Evolutionary conservation across 2,797 vertebrate genomes (phyloP).

Genomic region (Parauchenoglanis ngamensis): DNA sequence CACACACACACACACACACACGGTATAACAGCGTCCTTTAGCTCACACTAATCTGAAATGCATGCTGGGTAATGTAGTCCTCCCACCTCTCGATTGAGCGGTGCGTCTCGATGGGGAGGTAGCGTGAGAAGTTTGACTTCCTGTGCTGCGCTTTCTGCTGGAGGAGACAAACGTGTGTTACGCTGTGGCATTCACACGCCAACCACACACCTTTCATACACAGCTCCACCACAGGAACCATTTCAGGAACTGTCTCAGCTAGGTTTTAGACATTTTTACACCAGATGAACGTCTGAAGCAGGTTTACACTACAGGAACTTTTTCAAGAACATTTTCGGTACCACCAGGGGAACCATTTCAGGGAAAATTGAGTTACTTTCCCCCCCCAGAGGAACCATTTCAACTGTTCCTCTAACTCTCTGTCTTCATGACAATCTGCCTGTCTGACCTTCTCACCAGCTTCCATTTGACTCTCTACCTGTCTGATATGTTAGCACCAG

Average conservation of each 20-base stretch:
- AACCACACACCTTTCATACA: not conserved
- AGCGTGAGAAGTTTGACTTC: slow-evolving; percentile 80
- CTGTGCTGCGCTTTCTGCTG: slow-evolving; percentile 81
- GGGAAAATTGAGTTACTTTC: not conserved
- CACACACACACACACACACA: slow-evolving; percentile 1
- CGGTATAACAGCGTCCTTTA: not conserved
- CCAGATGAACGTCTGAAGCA: not conserved
- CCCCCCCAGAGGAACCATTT: too few species aligned
- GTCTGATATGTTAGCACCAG: too few species aligned
- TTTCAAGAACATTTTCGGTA: not conserved
- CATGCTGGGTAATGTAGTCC: slow-evolving; percentile 13
- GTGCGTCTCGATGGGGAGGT: slow-evolving; percentile 79
- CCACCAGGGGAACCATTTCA: not conserved
- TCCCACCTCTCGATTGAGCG: slow-evolving; percentile 78
- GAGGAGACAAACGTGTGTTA: not conserved
- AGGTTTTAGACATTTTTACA: not conserved
- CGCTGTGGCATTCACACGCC: not conserved
- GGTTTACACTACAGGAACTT: not conserved
- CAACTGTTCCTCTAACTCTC: too few species aligned
- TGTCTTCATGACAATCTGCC: too few species aligned
- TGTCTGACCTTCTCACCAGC: too few species aligned
- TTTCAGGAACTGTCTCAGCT: not conserved
- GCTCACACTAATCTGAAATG: not conserved
- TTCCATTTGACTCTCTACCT: too few species aligned
- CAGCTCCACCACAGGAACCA: not conserved